Percentiles rank a stretch among this genome's conserved stretches.
Evolutionary conservation across 2,888 invertebrate species (phyloP).

Genomic region (Patella depressa): DNA sequence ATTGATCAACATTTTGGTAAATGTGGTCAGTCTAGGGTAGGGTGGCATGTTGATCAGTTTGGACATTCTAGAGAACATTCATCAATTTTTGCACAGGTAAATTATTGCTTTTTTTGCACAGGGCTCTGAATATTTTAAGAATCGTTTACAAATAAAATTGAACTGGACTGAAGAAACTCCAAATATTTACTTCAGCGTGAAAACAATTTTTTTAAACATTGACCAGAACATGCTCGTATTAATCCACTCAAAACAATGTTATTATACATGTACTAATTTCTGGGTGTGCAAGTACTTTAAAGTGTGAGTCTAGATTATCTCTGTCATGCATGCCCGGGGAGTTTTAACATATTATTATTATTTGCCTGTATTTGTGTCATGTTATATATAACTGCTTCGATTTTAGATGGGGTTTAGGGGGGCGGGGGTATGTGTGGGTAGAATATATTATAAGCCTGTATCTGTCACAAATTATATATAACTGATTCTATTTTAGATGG

Average conservation of each 20-base stretch:
- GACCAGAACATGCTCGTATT: no score
- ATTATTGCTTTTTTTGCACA: neutral
- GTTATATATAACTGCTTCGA: slow-evolving; percentile 44
- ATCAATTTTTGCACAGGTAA: slow-evolving; percentile 74
- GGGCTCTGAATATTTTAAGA: no score
- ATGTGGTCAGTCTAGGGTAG: slow-evolving; percentile 82
- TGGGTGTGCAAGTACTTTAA: no score
- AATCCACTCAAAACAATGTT: no score
- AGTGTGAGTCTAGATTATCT: no score
- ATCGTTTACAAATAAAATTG: no score
- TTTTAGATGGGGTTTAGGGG: slow-evolving; percentile 90
- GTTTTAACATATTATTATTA: no score
- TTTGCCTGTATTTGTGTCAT: neutral
- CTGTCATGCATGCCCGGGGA: no score
- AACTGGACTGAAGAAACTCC: no score
- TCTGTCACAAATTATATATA: neutral
- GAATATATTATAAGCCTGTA: slow-evolving; percentile 79
- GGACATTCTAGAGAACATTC: slow-evolving; percentile 91
- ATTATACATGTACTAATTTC: no score
- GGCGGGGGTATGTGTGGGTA: slow-evolving; percentile 90
- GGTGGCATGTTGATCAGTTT: slow-evolving; percentile 91
- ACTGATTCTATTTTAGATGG: slow-evolving; percentile 79
- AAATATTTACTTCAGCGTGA: no score
- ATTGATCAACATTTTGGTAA: slow-evolving; percentile 71
- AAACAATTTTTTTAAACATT: no score